Conservation (phyloP, 2,113 vertebrate species). For the Vulpes vulpes region DNA sequence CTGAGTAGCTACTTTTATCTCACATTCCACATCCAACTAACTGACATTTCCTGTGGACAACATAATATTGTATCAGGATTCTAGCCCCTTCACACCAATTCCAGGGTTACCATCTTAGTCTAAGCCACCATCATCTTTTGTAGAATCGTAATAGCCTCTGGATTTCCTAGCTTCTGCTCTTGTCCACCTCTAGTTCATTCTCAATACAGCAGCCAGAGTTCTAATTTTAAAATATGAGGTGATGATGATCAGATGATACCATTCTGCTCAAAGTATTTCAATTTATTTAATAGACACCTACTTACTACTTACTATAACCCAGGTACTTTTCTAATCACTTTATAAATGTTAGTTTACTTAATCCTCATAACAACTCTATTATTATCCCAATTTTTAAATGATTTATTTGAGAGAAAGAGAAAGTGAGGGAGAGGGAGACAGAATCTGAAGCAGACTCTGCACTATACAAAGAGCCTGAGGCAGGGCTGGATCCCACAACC, state of each 20-base stretch:
- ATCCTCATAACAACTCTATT: not conserved
- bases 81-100: not conserved
- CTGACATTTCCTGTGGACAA: not conserved
- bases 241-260: not conserved
- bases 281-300: not conserved
- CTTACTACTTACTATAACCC: not conserved
- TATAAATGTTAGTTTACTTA: not conserved
- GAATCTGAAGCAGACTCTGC: not conserved
- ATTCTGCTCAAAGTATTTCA: not conserved
- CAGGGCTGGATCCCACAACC: not conserved
- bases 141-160: not conserved
- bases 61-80: not conserved
- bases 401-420: not conserved
- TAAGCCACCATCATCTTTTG: not conserved
- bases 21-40: not conserved
- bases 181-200: not conserved
- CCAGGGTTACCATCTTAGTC: not conserved
- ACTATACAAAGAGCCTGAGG: not conserved
- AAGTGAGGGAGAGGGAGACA: not conserved
- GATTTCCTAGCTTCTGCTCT: not conserved
- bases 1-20: not conserved
- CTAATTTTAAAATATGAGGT: not conserved
- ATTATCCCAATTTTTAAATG: not conserved
- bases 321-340: not conserved
- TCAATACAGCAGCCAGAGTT: not conserved